A percentile compares a stretch with the other conserved stretches of the same genome.
phyloP scores from a whole-genome alignment of 2,113 vertebrate species.

The Rhadina sibilatrix region DNA sequence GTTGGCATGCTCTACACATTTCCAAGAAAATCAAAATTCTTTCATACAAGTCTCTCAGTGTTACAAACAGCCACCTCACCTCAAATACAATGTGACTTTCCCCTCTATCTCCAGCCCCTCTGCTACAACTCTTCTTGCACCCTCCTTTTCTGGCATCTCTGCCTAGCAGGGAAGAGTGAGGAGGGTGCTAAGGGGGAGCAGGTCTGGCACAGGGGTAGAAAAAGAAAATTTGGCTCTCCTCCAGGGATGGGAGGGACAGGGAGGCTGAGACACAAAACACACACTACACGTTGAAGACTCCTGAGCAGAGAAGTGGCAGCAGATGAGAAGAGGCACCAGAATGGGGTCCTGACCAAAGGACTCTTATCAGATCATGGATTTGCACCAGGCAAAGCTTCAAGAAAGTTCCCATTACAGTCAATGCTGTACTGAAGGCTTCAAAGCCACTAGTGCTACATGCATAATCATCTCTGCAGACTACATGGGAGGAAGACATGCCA shows the following conservation, averaged over 20 bases:
- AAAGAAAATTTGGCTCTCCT: neutral
- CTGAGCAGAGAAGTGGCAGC: neutral
- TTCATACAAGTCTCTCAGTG: neutral
- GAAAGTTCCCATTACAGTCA: neutral
- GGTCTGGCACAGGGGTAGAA: neutral
- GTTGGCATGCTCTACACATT: neutral
- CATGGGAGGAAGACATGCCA: neutral
- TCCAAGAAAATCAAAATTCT: neutral
- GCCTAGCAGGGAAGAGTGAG: neutral
- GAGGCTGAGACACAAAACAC: neutral
- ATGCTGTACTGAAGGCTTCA: neutral
- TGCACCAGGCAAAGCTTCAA: neutral
- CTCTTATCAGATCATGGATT: neutral
- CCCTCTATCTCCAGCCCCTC: neutral
- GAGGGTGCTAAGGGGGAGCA: neutral
- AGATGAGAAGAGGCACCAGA: neutral
- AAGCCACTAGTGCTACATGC: neutral
- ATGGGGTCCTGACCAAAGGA: neutral
- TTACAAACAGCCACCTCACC: neutral
- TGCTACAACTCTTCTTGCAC: too few species aligned
- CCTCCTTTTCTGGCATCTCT: neutral
- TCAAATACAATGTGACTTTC: neutral
- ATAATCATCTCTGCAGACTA: neutral
- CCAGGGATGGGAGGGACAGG: neutral
- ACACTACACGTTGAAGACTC: accelerated